Evolutionary conservation across 2,888 invertebrate genomes (phyloP).

Genomic region (Petrolisthes manimaculis): DNA sequence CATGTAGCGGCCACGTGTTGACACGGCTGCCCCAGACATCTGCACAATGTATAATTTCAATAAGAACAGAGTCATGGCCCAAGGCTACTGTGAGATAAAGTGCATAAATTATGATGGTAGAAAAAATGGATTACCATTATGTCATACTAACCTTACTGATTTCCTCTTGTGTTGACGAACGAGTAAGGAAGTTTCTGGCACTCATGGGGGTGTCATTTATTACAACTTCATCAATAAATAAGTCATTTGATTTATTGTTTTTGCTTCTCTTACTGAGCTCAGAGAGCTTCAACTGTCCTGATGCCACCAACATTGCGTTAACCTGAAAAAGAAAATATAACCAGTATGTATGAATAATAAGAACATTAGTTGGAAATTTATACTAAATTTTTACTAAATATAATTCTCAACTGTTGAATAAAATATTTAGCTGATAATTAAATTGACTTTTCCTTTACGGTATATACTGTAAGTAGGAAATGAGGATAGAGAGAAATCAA

Average conservation of each 20-base stretch:
- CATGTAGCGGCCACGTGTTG: slow-evolving; percentile 75
- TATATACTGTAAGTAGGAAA: too few relatives aligned
- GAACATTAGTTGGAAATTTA: not conserved
- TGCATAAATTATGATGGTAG: too few relatives aligned
- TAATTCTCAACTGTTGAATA: too few relatives aligned
- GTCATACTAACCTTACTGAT: slow-evolving; percentile 70
- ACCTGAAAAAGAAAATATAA: slow-evolving; percentile 38
- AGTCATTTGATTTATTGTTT: slow-evolving; percentile 56
- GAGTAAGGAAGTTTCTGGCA: slow-evolving; percentile 75
- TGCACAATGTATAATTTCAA: slow-evolving; percentile 51
- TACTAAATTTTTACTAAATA: not conserved
- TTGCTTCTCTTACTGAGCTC: slow-evolving; percentile 54
- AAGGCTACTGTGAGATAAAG: too few relatives aligned
- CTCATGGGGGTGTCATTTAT: slow-evolving; percentile 75
- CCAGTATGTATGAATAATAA: not conserved
- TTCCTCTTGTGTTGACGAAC: slow-evolving; percentile 76
- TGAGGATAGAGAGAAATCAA: too few relatives aligned
- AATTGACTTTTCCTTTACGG: too few relatives aligned
- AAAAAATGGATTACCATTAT: too few relatives aligned
- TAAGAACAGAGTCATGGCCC: too few relatives aligned
- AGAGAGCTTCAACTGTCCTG: slow-evolving; percentile 60
- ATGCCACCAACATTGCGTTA: slow-evolving; percentile 64
- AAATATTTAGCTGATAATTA: too few relatives aligned
- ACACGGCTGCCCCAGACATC: slow-evolving; percentile 74
- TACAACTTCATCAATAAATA: slow-evolving; percentile 73